Base-by-base conservation (phyloP, 2,888 invertebrate genomes). In the Oscheius sp. region DNA sequence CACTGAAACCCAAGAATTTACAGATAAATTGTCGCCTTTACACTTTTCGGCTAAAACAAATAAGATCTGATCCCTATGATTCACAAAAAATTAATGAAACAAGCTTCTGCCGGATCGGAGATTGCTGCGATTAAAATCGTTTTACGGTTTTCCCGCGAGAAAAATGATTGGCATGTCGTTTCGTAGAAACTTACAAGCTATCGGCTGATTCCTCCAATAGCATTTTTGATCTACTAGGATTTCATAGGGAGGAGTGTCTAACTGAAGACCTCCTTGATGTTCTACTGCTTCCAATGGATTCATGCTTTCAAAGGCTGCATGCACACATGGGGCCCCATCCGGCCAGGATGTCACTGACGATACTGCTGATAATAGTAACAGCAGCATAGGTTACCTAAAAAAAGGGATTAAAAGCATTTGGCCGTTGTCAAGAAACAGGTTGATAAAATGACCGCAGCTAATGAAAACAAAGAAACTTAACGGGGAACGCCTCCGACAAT, bases 201-300 rank as follows among this genome's bases (percentile, higher is more conserved):
- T 76, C 9, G 84, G 84, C 32, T 82, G 82, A 73, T 80, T 80
- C 33, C 75, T 70, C 81, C 82, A 81, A 59, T 84, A 84, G 70
- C 84, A 84, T 32, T 73, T 72, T 61, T 80, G 78, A 64, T 82
- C 82, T 3, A 82, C 75, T 26, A 77, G 77, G 57, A 84, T 82
- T 63, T 78, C 73, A 54, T 82, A 84, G 1, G 84, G 84, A 0
- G 84, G 84, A 20, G 70, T 9, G 32, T 50, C 36, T n/a, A 80
- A 71, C 70, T 78, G 78, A 12, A 84, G 77, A 12, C 84, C 84
- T 30, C 84, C 84, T 51, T 84, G 83, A 72, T 84, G 84, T 51
- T 84, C 84, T 3, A 85, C 81, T 8, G 84, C 84, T 71, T 84
- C 84, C 22, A 84, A 67, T n/a, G 84, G 84, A 67, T 84, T 84